phyloP scores from a whole-genome alignment of 2,113 vertebrate genomes.

The Shinisaurus crocodilurus region DNA sequence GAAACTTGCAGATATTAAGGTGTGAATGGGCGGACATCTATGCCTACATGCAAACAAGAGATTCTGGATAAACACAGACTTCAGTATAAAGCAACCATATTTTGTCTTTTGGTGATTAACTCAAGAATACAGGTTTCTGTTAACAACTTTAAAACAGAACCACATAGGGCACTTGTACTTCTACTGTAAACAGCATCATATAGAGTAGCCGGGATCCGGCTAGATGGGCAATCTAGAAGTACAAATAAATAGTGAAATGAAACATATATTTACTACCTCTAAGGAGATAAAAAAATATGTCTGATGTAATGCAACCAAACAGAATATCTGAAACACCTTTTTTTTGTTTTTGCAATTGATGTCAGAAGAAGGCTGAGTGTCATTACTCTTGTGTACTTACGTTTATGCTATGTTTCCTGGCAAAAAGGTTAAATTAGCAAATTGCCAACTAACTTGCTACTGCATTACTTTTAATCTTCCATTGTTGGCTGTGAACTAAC shows the following conservation, averaged over 20 bases:
- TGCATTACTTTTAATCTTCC: constrained; percentile 12
- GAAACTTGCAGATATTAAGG: not conserved
- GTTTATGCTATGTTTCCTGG: not conserved
- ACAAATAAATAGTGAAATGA: no score
- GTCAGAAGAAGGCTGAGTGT: not conserved
- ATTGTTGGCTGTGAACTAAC: constrained; percentile 21
- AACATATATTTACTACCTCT: not conserved
- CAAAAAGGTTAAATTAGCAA: not conserved
- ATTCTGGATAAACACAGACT: constrained; percentile 32
- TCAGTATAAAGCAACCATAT: constrained; percentile 27
- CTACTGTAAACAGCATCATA: not conserved
- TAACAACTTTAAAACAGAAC: not conserved
- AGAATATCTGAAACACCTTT: not conserved
- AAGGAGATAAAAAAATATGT: not conserved
- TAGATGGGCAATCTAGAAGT: no score
- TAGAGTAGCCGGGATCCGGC: no score
- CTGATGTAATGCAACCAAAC: not conserved
- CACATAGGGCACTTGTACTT: not conserved
- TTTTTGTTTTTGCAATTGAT: not conserved
- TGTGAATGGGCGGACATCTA: accelerated
- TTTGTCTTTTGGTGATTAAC: constrained; percentile 47
- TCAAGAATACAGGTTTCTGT: not conserved
- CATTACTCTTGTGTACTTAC: not conserved
- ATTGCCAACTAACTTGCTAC: not conserved
- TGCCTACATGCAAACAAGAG: constrained; percentile 9